Percentiles rank a stretch among this genome's conserved stretches.
phyloP scores from a whole-genome alignment of 2,797 vertebrate genomes.

The Setipinna tenuifilis region DNA sequence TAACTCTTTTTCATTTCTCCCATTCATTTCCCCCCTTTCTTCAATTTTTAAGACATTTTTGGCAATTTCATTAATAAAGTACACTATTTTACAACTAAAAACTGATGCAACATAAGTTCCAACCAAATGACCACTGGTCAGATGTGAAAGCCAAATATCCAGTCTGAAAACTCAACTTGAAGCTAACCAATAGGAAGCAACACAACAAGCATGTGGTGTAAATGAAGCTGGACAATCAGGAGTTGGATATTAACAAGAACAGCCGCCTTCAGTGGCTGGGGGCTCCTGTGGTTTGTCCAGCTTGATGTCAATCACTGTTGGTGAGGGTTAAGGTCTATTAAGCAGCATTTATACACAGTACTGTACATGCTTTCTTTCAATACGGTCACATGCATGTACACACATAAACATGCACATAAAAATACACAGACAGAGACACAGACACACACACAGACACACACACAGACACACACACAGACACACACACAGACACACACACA shows the following conservation, averaged over 20 bases:
- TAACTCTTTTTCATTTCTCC: conserved; percentile 62
- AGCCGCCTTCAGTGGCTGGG: conserved; percentile 82
- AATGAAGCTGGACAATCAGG: conserved; percentile 62
- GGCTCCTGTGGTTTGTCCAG: conserved; percentile 87
- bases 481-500: background rate
- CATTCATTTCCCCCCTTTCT: conserved; percentile 57
- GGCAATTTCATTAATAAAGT: conserved; percentile 87
- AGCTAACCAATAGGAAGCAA: conserved; percentile 89
- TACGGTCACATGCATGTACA: background rate
- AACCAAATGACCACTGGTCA: conserved; percentile 68
- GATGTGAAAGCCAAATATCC: conserved; percentile 79
- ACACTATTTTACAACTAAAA: conserved; percentile 82
- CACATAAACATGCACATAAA: background rate
- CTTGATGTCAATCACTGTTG: conserved; percentile 88
- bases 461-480: background rate
- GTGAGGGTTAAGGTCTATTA: conserved; percentile 70
- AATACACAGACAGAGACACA: background rate
- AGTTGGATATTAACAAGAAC: conserved; percentile 86
- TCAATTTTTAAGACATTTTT: conserved; percentile 71
- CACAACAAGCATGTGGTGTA: conserved; percentile 83
- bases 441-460: background rate
- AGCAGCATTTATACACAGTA: background rate
- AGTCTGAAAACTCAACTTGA: conserved; percentile 79
- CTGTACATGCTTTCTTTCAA: background rate
- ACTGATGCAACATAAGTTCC: conserved; percentile 68